These are phyloP conservation scores for Brachyptera putata DNA, from an alignment of 2,888 invertebrate genomes.

Conservation along the genomic window DNA sequence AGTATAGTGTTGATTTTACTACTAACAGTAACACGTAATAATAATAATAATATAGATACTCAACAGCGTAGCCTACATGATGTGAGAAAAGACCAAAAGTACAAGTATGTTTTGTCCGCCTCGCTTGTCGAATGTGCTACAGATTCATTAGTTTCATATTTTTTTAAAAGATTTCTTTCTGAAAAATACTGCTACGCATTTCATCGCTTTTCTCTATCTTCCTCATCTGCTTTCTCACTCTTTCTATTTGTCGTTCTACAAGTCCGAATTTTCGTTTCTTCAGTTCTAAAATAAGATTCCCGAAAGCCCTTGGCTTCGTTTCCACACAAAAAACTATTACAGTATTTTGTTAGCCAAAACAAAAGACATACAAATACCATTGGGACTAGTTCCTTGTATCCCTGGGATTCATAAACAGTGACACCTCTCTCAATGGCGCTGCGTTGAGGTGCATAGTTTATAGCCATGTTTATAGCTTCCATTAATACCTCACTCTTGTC, in stretches of 20 bases:
- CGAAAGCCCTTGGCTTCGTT: slow-evolving; percentile 14
- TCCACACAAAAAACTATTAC: slow-evolving; percentile 21
- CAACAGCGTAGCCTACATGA: too few relatives aligned
- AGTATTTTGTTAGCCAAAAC: slow-evolving; percentile 27
- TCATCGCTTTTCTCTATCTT: not conserved
- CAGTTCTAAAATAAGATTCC: slow-evolving; percentile 13
- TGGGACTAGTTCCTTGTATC: too few relatives aligned
- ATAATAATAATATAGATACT: too few relatives aligned
- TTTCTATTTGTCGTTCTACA: not conserved
- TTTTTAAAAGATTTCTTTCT: not conserved
- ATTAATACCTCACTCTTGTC: too few relatives aligned
- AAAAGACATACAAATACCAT: slow-evolving; percentile 25
- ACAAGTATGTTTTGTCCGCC: too few relatives aligned
- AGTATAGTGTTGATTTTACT: too few relatives aligned
- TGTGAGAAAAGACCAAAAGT: too few relatives aligned
- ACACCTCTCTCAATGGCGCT: too few relatives aligned
- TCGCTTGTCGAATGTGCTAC: slow-evolving; percentile 13
- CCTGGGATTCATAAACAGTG: too few relatives aligned
- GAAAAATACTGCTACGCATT: not conserved
- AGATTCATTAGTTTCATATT: slow-evolving; percentile 11
- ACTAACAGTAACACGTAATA: too few relatives aligned
- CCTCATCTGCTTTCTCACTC: not conserved
- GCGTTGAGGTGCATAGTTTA: too few relatives aligned
- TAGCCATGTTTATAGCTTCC: too few relatives aligned
- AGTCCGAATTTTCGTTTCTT: slow-evolving; percentile 16